phyloP scores from a whole-genome alignment of 2,888 invertebrate species.

The Drosophila gaucha region DNA sequence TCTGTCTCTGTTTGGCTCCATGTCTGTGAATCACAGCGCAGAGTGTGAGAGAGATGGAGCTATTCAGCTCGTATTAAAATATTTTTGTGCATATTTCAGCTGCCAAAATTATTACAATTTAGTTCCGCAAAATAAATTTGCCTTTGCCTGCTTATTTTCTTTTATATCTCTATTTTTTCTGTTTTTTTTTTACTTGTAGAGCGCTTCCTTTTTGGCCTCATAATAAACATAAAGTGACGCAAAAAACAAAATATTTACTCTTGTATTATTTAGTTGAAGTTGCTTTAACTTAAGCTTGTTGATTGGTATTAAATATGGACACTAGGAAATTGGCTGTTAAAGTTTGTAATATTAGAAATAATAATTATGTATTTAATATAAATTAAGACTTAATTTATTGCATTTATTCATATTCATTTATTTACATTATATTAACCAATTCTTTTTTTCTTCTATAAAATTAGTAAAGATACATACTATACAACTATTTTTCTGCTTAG shows the following conservation, averaged over 20 bases:
- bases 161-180: constrained; percentile 17
- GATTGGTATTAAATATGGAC: background rate
- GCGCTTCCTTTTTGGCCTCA: constrained; percentile 24
- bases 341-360: too few species aligned
- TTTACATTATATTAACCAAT: too few species aligned
- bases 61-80: constrained; percentile 56
- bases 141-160: constrained; percentile 25
- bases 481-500: too few species aligned
- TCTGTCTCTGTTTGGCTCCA: constrained; percentile 22
- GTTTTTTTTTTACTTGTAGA: constrained; percentile 19
- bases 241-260: constrained; percentile 33
- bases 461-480: too few species aligned
- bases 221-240: constrained; percentile 59
- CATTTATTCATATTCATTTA: too few species aligned
- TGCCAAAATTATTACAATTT: constrained; percentile 81
- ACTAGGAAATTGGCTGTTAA: background rate
- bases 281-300: background rate
- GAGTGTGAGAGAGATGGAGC: background rate
- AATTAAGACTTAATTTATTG: too few species aligned
- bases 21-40: constrained; percentile 26
- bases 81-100: constrained; percentile 73
- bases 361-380: too few species aligned
- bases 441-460: too few species aligned
- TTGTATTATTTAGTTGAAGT: constrained; percentile 1
- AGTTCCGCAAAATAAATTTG: constrained; percentile 80